Percentiles rank a stretch among this genome's conserved stretches.
Evolutionary conservation across 2,888 invertebrate species (phyloP).

Genomic region (Leucophenga maculata): DNA sequence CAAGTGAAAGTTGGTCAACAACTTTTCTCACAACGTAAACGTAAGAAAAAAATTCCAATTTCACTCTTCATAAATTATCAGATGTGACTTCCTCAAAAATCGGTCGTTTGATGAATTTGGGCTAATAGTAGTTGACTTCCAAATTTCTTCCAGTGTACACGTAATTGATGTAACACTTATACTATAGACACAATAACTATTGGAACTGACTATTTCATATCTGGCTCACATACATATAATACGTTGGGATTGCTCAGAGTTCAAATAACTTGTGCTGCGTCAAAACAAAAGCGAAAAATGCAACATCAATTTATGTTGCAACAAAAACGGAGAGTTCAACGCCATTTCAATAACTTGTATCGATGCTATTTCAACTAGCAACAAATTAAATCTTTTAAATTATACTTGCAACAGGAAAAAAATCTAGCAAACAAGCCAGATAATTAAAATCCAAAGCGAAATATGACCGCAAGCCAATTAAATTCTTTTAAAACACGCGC

Average conservation of each 20-base stretch:
- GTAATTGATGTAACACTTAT: conserved; percentile 32
- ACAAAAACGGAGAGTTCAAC: conserved; percentile 43
- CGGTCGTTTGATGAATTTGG: too few species aligned
- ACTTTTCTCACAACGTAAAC: too few species aligned
- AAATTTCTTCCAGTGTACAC: background rate
- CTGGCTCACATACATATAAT: background rate
- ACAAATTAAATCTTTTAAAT: background rate
- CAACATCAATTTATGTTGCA: conserved; percentile 32
- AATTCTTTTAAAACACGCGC: background rate
- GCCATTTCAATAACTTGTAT: conserved; percentile 35
- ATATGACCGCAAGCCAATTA: conserved; percentile 54
- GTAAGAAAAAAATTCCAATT: too few species aligned
- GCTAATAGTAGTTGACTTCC: too few species aligned
- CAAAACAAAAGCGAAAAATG: conserved; percentile 38
- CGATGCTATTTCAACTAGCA: conserved; percentile 2
- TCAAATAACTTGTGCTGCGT: background rate
- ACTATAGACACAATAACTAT: conserved; percentile 37
- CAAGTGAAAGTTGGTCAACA: too few species aligned
- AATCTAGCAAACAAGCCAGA: conserved; percentile 29
- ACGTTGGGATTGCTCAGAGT: background rate
- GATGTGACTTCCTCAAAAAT: too few species aligned
- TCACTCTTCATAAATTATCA: too few species aligned
- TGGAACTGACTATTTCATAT: background rate
- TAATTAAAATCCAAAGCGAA: conserved; percentile 55
- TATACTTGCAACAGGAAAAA: conserved; percentile 20